These are phyloP conservation scores for Parazoanthus atlanticus DNA, from an alignment of 92 coral and sea anemone genomes.

Conservation along the genomic window DNA sequence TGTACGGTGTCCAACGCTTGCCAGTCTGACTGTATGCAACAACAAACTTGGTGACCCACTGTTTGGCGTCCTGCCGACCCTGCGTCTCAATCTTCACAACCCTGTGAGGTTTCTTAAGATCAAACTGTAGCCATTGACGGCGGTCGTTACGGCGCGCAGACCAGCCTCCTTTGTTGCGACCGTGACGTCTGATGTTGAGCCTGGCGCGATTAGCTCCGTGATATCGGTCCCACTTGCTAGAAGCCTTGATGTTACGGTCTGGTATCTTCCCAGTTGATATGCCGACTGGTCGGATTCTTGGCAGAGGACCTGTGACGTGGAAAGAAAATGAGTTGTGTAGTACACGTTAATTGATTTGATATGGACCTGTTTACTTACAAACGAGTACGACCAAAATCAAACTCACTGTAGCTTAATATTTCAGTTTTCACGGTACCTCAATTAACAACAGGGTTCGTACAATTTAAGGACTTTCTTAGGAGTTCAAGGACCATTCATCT, in stretches of 20 bases:
- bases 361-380: not conserved
- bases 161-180: conserved; percentile 77
- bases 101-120: conserved; percentile 53
- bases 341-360: not conserved
- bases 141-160: conserved; percentile 66
- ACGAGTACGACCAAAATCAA: not conserved
- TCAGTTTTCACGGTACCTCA: not conserved
- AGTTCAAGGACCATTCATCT: not conserved
- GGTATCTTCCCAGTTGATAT: conserved; percentile 68
- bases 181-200: conserved; percentile 64
- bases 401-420: not conserved
- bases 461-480: not conserved
- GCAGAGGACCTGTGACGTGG: conserved; percentile 48
- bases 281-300: conserved; percentile 54
- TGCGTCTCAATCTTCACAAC: conserved; percentile 69
- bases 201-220: conserved; percentile 78
- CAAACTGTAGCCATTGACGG: conserved; percentile 75
- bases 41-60: conserved; percentile 69
- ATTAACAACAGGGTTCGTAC: not conserved
- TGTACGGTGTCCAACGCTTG: conserved; percentile 71
- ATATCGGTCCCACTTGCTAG: conserved; percentile 65
- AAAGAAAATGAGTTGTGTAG: not conserved
- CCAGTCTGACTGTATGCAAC: conserved; percentile 72
- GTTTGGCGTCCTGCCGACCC: conserved; percentile 74
- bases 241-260: conserved; percentile 69